phyloP scores from a whole-genome alignment of 2,888 invertebrate genomes.

The Liodrosophila aerea region DNA sequence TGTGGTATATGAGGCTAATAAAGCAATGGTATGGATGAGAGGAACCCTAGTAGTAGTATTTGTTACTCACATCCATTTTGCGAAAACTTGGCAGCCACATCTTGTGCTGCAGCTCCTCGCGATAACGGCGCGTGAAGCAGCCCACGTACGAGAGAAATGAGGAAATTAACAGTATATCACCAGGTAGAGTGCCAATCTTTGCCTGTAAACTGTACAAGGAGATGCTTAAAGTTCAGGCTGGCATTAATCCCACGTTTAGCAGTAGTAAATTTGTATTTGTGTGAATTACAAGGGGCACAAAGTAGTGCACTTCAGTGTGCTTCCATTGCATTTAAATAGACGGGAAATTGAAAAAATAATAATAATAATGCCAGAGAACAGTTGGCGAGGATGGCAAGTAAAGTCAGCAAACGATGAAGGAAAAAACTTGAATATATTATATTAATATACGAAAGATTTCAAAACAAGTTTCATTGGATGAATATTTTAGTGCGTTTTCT shows the following conservation, averaged over 20 bases:
- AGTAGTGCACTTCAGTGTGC: conserved; percentile 35
- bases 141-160: conserved; percentile 98
- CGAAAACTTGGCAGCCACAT: conserved; percentile 92
- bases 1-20: conserved; percentile 89
- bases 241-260: conserved; percentile 44
- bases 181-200: conserved; percentile 91
- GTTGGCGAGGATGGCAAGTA: conserved; percentile 15
- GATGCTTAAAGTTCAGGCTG: conserved; percentile 11
- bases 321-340: conserved; percentile 62
- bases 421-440: too few species aligned
- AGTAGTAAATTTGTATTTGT: conserved; percentile 55
- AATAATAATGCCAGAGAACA: conserved; percentile 53
- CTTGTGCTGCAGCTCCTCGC: conserved; percentile 89
- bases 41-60: too few species aligned
- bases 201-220: conserved; percentile 84
- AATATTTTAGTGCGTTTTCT: too few species aligned
- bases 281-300: conserved; percentile 64
- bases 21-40: neutral
- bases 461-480: too few species aligned
- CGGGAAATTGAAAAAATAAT: conserved; percentile 71
- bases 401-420: neutral
- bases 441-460: too few species aligned
- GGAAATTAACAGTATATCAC: conserved; percentile 94
- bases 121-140: conserved; percentile 94
- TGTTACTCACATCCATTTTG: conserved; percentile 85